A percentile compares a stretch with the other conserved stretches of the same genome.
phyloP scores from a whole-genome alignment of 92 coral and sea anemone genomes.

The Porites divaricata region DNA sequence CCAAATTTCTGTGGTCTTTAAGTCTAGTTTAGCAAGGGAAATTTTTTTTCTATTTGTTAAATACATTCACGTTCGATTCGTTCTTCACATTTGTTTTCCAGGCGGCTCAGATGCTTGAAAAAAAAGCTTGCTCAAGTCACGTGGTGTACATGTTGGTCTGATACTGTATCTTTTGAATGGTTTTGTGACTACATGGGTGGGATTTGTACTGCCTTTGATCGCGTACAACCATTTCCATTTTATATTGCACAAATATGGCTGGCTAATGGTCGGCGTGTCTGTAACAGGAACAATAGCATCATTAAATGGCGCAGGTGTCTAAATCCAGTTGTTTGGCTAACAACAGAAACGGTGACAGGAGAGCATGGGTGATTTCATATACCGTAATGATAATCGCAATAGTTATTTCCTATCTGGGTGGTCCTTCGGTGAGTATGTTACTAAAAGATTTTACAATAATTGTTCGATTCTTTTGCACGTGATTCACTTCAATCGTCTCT shows the following conservation, averaged over 20 bases:
- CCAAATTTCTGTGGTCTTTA: too few relatives aligned
- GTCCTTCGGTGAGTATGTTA: slow-evolving; percentile 67
- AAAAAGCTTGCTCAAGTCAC: slow-evolving; percentile 51
- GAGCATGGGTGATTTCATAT: slow-evolving; percentile 45
- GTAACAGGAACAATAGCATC: slow-evolving; percentile 60
- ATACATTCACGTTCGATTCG: neutral
- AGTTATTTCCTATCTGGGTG: slow-evolving; percentile 58
- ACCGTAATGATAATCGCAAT: slow-evolving; percentile 59
- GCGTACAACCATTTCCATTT: slow-evolving; percentile 65
- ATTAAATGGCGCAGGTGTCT: slow-evolving; percentile 52
- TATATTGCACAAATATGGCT: slow-evolving; percentile 50
- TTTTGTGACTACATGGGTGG: slow-evolving; percentile 77
- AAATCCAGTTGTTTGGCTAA: slow-evolving; percentile 56
- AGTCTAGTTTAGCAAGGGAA: too few relatives aligned
- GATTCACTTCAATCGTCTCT: too few relatives aligned
- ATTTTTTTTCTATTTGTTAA: neutral
- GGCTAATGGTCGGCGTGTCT: slow-evolving; percentile 85
- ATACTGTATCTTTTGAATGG: slow-evolving; percentile 75
- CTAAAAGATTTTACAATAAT: neutral
- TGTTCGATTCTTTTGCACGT: too few relatives aligned
- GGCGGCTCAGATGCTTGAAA: slow-evolving; percentile 49
- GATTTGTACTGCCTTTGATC: slow-evolving; percentile 70
- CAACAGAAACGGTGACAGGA: slow-evolving; percentile 49
- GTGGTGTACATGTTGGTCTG: slow-evolving; percentile 71
- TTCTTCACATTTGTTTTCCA: slow-evolving; percentile 9